Conservation (phyloP, 2,797 vertebrate species). For the Anniella stebbinsi region DNA sequence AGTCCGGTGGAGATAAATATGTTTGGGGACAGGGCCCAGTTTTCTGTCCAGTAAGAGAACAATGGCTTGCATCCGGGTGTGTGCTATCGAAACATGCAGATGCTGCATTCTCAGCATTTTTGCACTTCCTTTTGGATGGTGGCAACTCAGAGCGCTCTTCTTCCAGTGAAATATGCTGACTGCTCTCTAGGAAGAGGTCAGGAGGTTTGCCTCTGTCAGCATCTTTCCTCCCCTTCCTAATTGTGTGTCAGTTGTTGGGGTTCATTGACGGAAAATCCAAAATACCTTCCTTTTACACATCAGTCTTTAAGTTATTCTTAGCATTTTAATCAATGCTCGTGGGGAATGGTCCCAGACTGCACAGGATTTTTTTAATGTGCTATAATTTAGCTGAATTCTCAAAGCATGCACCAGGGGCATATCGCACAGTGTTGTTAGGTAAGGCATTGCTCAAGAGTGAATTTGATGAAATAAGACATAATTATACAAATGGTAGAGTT, state of each 20-base stretch:
- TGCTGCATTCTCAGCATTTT: slow-evolving; percentile 77
- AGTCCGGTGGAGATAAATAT: not conserved
- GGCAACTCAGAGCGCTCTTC: slow-evolving; percentile 69
- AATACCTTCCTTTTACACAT: not conserved
- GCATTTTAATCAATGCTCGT: not conserved
- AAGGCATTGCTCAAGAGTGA: not conserved
- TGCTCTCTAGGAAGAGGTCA: slow-evolving; percentile 74
- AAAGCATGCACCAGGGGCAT: not conserved
- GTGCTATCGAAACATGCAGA: slow-evolving; percentile 67
- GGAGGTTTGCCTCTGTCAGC: slow-evolving; percentile 74
- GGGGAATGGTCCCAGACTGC: too few species aligned
- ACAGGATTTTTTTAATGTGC: not conserved
- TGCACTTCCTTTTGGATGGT: slow-evolving; percentile 76
- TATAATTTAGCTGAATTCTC: not conserved
- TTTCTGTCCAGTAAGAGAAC: slow-evolving; percentile 53
- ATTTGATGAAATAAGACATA: not conserved
- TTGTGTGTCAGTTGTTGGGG: not conserved
- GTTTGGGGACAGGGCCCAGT: not conserved
- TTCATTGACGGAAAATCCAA: not conserved
- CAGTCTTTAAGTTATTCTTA: not conserved
- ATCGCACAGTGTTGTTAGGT: not conserved
- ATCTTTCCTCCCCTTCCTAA: slow-evolving; percentile 45
- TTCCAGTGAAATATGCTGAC: slow-evolving; percentile 68
- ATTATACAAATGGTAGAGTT: not conserved
- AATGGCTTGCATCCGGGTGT: slow-evolving; percentile 78